Base-by-base conservation (phyloP, 2,113 vertebrate genomes). In the Delphinapterus leucas region DNA sequence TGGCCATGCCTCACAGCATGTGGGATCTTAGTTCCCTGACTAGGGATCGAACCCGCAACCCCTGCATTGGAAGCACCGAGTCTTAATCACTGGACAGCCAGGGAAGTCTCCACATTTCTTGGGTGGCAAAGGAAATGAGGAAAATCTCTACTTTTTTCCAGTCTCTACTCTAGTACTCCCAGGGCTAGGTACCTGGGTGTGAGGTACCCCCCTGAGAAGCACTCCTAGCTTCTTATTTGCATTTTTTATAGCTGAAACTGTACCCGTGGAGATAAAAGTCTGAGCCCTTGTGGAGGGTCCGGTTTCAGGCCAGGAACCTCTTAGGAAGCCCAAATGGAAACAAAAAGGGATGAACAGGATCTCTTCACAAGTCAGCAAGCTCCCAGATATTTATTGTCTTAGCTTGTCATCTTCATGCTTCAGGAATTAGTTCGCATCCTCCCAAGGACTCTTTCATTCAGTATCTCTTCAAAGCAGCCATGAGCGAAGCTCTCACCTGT, bases 201-300 rank as follows among this genome's bases (percentile, higher is more conserved):
- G 17, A 41, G 1, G 15, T 8, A 38, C 6, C 17, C 31, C 18
- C 21, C 3, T 0, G 1, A 71, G 26, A 23, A 6, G 26, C 14
- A 28, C 63, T 25, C 31, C 23, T 1, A 55, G 53, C 13, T 60
- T 6, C 17, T 26, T 47, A 5, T 84, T 60, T 82, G 26, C 8
- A 36, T 68, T 7, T 71, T 70, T 92, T 49, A 5, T 36, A 44
- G 84, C 44, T 88, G n/a, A 73, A 83, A 74, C 3, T 68, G 1
- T 65, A 10, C 65, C 65, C 44, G n/a, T 10, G 5, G 38, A 44
- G 28, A 44, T 86, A 63, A 38, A 85, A 31, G 12, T 80, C 53
- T 44, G 12, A n/a, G 31, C 12, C 49, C 33, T 33, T 25, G 17
- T 6, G 3, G 67, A 58, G 11, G 26, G 20, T 68, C 55, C 23